Percentiles rank a stretch among this genome's conserved stretches.
Evolutionary conservation across 2,113 vertebrate genomes (phyloP).

Genomic region (Lamprotornis superbus): DNA sequence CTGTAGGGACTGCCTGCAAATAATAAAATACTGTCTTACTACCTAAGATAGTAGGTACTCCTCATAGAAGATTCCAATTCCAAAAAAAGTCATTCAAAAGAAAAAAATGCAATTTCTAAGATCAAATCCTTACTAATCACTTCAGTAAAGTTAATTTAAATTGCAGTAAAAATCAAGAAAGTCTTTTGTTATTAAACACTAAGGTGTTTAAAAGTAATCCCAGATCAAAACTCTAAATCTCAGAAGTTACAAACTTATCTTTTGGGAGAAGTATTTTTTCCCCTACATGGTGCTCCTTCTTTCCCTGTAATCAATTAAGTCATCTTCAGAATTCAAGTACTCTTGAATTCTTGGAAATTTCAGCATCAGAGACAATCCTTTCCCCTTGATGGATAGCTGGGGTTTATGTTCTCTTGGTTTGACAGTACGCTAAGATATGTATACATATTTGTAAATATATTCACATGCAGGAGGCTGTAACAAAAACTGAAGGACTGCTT

Average conservation of each 20-base stretch:
- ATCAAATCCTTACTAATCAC: neutral
- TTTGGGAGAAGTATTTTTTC: neutral
- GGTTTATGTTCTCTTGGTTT: neutral
- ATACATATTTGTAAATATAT: neutral
- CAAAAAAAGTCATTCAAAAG: neutral
- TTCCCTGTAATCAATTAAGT: neutral
- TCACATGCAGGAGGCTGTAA: slow-evolving; percentile 80
- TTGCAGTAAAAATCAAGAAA: neutral
- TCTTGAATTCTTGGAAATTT: neutral
- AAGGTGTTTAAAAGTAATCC: neutral
- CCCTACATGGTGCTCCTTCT: neutral
- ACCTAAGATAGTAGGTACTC: neutral
- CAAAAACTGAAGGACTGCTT: slow-evolving; percentile 85
- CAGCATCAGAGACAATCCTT: neutral
- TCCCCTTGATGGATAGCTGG: neutral
- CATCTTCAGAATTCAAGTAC: neutral
- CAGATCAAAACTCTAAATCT: neutral
- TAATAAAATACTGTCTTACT: neutral
- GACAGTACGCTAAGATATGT: neutral
- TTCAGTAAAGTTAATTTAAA: neutral
- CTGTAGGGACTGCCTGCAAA: neutral
- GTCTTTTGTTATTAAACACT: neutral
- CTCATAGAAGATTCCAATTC: neutral
- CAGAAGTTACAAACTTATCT: neutral
- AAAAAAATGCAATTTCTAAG: neutral